Evolutionary conservation across 2,888 invertebrate genomes (phyloP).

Genomic region (Tenthredo livida): DNA sequence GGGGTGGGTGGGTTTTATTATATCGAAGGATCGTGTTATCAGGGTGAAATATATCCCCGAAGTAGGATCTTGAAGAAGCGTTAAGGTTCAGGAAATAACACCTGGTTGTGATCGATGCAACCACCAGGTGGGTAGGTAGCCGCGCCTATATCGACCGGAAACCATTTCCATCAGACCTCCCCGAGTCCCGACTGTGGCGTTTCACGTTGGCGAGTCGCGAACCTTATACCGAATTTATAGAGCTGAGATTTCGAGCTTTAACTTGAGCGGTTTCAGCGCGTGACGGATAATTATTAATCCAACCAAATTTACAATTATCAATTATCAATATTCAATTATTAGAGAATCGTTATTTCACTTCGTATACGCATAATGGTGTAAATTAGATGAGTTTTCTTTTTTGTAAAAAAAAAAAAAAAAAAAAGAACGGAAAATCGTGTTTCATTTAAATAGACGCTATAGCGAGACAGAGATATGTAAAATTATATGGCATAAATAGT

Average conservation of each 20-base stretch:
- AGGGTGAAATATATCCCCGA: not conserved
- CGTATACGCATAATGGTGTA: not conserved
- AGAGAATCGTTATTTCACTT: not conserved
- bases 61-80: not conserved
- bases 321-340: too few relatives aligned
- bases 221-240: slow-evolving; percentile 9
- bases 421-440: not conserved
- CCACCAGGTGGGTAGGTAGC: slow-evolving; percentile 61
- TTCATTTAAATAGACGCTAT: not conserved
- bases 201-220: slow-evolving; percentile 59
- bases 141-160: slow-evolving; percentile 76
- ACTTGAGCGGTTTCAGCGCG: slow-evolving; percentile 22
- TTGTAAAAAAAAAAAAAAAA: not conserved
- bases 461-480: not conserved
- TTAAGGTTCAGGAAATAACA: slow-evolving; percentile 10
- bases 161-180: slow-evolving; percentile 61
- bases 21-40: not conserved
- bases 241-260: slow-evolving; percentile 6
- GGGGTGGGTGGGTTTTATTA: not conserved
- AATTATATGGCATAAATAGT: not conserved
- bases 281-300: slow-evolving; percentile 21
- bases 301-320: too few relatives aligned
- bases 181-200: slow-evolving; percentile 56
- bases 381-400: not conserved
- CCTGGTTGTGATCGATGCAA: slow-evolving; percentile 52